Conservation (phyloP, 2,888 invertebrate genomes). For the Cheilosia urbana region DNA sequence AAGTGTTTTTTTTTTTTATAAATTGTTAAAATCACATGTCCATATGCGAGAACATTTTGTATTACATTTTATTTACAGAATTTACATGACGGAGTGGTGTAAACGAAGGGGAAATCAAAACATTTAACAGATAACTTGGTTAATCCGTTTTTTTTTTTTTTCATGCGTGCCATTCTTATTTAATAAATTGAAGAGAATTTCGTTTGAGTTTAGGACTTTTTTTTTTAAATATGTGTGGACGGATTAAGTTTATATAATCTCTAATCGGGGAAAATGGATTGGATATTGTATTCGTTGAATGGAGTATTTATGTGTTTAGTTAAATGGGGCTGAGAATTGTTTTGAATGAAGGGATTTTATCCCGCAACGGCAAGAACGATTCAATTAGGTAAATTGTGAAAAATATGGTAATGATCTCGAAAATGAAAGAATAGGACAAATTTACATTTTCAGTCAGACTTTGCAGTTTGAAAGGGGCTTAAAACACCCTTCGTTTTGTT, state of each 20-base stretch:
- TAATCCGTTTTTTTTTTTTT: background rate
- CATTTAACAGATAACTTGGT: background rate
- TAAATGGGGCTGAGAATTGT: background rate
- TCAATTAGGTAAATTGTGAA: no score
- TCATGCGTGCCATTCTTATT: background rate
- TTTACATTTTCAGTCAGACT: no score
- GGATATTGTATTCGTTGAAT: background rate
- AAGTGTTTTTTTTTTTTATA: background rate
- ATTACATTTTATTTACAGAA: background rate
- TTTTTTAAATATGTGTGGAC: background rate
- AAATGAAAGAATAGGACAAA: no score
- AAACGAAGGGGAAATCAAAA: background rate
- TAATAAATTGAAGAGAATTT: background rate
- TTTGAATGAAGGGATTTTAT: no score
- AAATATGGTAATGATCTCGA: no score
- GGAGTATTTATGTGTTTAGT: background rate
- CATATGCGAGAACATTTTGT: background rate
- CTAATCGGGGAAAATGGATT: background rate
- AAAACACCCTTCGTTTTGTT: no score
- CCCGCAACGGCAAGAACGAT: no score
- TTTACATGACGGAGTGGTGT: background rate
- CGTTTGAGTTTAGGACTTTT: background rate
- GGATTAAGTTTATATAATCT: background rate
- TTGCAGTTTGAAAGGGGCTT: no score
- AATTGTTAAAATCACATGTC: constrained; percentile 8